Evolutionary conservation across 2,797 vertebrate genomes (phyloP).

Genomic region (Paratrypauchen microcephalus): DNA sequence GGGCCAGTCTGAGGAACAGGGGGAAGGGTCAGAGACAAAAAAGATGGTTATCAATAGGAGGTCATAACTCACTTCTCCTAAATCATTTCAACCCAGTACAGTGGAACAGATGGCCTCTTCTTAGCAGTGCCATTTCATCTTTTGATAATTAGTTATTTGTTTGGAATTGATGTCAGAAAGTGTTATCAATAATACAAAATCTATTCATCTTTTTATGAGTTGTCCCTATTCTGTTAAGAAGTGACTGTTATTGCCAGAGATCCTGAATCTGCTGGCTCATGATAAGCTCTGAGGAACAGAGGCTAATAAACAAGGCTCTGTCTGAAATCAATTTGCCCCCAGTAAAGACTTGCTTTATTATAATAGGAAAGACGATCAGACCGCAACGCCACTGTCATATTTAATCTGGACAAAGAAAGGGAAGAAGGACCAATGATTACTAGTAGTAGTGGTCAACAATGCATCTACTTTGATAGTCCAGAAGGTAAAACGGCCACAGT

Average conservation of each 20-base stretch:
- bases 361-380: slow-evolving; percentile 51
- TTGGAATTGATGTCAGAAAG: slow-evolving; percentile 26
- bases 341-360: slow-evolving; percentile 57
- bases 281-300: slow-evolving; percentile 43
- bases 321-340: slow-evolving; percentile 64
- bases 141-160: slow-evolving; percentile 34
- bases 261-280: slow-evolving; percentile 57
- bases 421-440: slow-evolving; percentile 28
- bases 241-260: slow-evolving; percentile 23
- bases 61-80: slow-evolving; percentile 20
- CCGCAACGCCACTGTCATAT: slow-evolving; percentile 55
- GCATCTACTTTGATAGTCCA: slow-evolving; percentile 13
- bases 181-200: not conserved
- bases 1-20: slow-evolving; percentile 51
- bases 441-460: slow-evolving; percentile 28
- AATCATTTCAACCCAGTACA: slow-evolving; percentile 16
- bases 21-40: slow-evolving; percentile 31
- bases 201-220: slow-evolving; percentile 43
- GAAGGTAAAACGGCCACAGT: slow-evolving; percentile 5
- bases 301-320: slow-evolving; percentile 62
- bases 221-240: slow-evolving; percentile 25
- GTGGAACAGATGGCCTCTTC: slow-evolving; percentile 35
- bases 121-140: slow-evolving; percentile 31
- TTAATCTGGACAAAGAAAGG: slow-evolving; percentile 41
- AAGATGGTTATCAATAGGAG: slow-evolving; percentile 30